phyloP scores from a whole-genome alignment of 2,888 invertebrate species.

The Junonia oenone region DNA sequence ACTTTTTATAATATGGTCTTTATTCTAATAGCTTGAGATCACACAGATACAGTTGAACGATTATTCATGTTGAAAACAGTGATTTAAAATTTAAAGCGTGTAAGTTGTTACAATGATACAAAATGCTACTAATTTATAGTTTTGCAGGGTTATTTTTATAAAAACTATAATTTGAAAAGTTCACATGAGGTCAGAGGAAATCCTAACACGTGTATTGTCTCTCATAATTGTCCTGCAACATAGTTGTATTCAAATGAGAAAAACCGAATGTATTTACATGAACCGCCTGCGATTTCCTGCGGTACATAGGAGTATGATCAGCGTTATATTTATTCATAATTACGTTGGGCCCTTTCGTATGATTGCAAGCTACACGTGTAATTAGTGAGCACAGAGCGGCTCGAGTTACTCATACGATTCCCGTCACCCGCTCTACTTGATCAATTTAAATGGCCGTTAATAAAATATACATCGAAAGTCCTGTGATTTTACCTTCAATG shows the following conservation, averaged over 20 bases:
- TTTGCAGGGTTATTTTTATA: not conserved
- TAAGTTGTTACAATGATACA: not conserved
- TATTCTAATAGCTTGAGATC: no score
- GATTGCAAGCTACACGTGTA: slow-evolving; percentile 10
- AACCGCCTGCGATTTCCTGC: not conserved
- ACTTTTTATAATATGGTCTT: no score
- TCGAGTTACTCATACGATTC: slow-evolving; percentile 6
- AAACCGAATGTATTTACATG: not conserved
- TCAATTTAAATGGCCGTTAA: not conserved
- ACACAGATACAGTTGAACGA: no score
- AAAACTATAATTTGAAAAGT: slow-evolving; percentile 1
- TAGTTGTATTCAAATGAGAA: slow-evolving; percentile 13
- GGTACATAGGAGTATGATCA: slow-evolving; percentile 9
- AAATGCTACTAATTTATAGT: not conserved
- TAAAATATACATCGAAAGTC: not conserved
- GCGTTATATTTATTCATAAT: slow-evolving; percentile 16
- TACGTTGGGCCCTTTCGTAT: slow-evolving; percentile 5
- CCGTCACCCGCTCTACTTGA: not conserved
- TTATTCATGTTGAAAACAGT: no score
- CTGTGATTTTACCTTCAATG: no score
- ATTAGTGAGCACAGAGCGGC: slow-evolving; percentile 7
- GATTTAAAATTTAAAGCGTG: not conserved
- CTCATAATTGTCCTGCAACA: slow-evolving; percentile 1
- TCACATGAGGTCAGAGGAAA: slow-evolving; percentile 9
- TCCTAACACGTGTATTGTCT: not conserved